phyloP scores from a whole-genome alignment of 2,113 vertebrate genomes.

The Poecilia latipinna region DNA sequence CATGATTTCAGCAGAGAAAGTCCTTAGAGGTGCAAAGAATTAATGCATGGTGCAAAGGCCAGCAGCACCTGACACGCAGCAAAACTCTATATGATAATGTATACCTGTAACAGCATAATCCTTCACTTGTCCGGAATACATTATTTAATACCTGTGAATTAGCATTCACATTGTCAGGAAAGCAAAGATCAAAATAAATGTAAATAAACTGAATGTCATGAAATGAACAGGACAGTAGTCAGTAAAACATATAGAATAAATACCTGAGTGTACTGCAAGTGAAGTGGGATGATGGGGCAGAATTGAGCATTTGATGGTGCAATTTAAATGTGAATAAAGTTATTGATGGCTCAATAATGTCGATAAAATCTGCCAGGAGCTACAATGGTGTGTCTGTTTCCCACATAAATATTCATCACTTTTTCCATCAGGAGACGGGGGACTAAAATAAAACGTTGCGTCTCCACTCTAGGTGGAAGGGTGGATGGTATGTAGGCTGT shows the following conservation, averaged over 20 bases:
- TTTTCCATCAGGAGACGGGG: slow-evolving; percentile 16
- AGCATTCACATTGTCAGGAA: background rate
- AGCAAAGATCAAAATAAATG: background rate
- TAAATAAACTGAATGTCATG: background rate
- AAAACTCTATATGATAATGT: background rate
- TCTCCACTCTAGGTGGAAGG: slow-evolving; percentile 7
- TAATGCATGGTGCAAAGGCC: background rate
- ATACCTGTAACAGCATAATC: background rate
- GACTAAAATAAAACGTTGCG: slow-evolving; percentile 24
- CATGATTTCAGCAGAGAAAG: background rate
- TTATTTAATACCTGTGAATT: background rate
- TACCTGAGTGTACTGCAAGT: background rate
- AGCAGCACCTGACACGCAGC: background rate
- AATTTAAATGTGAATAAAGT: slow-evolving; percentile 13
- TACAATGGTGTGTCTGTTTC: slow-evolving; percentile 11
- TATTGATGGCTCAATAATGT: slow-evolving; percentile 18
- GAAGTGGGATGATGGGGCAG: slow-evolving; percentile 8
- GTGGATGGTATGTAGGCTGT: background rate
- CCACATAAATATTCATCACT: slow-evolving; percentile 50
- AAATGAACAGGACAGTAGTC: background rate
- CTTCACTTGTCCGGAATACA: background rate
- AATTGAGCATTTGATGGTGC: background rate
- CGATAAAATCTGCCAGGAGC: slow-evolving; percentile 11
- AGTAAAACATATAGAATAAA: background rate
- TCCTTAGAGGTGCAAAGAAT: background rate